Percentiles rank a stretch among this genome's conserved stretches.
Evolutionary conservation across 1,140 invertebrate genomes (phyloP).

Genomic region (Drosophila burlai): DNA sequence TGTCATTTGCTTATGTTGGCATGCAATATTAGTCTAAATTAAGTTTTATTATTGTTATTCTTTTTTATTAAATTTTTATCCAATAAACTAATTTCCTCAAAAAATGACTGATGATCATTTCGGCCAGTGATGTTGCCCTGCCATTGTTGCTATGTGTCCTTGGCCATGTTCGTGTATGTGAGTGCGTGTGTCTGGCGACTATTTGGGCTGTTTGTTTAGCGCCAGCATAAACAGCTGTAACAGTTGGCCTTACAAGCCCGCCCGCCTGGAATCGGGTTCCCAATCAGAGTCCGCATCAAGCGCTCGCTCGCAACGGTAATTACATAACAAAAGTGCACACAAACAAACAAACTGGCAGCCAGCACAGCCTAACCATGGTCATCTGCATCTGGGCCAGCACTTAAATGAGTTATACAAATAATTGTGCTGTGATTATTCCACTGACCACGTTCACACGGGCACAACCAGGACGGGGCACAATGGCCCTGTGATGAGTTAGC

Average conservation of each 20-base stretch:
- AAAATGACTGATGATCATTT: not conserved
- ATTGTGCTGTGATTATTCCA: slow-evolving; percentile 68
- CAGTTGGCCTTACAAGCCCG: slow-evolving; percentile 70
- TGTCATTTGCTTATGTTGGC: not conserved
- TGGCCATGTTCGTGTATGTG: slow-evolving; percentile 32
- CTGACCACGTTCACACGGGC: slow-evolving; percentile 47
- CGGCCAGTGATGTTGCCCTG: not conserved
- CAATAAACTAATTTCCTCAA: not conserved
- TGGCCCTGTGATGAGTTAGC: slow-evolving; percentile 17
- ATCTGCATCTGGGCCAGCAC: slow-evolving; percentile 54
- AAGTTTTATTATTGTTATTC: not conserved
- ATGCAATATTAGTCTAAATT: not conserved
- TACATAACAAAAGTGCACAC: slow-evolving; percentile 75
- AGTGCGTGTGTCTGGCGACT: slow-evolving; percentile 23
- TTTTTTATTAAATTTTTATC: not conserved
- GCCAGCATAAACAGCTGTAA: slow-evolving; percentile 80
- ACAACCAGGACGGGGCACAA: slow-evolving; percentile 24
- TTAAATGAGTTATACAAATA: slow-evolving; percentile 77
- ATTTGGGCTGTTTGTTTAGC: slow-evolving; percentile 65
- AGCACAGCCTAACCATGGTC: slow-evolving; percentile 20
- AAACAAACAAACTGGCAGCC: slow-evolving; percentile 31
- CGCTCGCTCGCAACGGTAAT: slow-evolving; percentile 60
- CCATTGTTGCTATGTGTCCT: slow-evolving; percentile 21
- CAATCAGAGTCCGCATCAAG: slow-evolving; percentile 17
- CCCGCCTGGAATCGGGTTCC: not conserved